These are phyloP conservation scores for Osmoderma eremita DNA, from an alignment of 2,888 invertebrate genomes.

Conservation along the genomic window DNA sequence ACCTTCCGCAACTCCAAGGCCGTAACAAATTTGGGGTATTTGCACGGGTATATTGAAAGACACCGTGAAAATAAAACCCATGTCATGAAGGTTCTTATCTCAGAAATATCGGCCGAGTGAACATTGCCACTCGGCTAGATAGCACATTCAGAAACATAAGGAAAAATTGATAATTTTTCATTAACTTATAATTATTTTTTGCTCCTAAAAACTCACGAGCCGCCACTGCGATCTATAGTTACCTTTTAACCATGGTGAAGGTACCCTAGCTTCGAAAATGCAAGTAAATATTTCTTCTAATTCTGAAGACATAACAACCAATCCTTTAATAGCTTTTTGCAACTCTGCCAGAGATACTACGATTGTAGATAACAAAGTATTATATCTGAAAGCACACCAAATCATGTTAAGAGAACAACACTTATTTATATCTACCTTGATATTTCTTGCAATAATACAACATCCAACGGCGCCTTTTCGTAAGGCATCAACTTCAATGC, in stretches of 20 bases:
- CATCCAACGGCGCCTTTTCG: conserved; percentile 81
- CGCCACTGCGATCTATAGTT: too few relatives aligned
- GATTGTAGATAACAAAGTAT: conserved; percentile 69
- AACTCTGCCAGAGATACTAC: conserved; percentile 72
- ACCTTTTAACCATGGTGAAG: conserved; percentile 76
- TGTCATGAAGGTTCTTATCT: too few relatives aligned
- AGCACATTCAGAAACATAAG: too few relatives aligned
- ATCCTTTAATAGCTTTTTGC: conserved; percentile 83
- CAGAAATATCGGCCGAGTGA: too few relatives aligned
- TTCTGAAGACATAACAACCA: conserved; percentile 87
- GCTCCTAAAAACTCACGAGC: too few relatives aligned
- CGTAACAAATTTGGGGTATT: too few relatives aligned
- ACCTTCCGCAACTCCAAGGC: too few relatives aligned
- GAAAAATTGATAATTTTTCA: too few relatives aligned
- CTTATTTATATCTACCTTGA: conserved; percentile 52
- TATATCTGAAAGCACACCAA: conserved; percentile 67
- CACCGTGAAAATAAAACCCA: too few relatives aligned
- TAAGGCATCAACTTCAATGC: conserved; percentile 79
- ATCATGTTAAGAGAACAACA: not conserved
- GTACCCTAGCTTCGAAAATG: conserved; percentile 84
- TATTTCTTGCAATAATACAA: conserved; percentile 85
- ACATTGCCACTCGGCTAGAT: too few relatives aligned
- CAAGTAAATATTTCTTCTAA: conserved; percentile 83
- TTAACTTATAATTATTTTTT: too few relatives aligned
- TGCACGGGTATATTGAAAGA: too few relatives aligned